These are phyloP conservation scores for Pseudoatta argentina DNA, from an alignment of 1,140 invertebrate species.

Conservation along the genomic window DNA sequence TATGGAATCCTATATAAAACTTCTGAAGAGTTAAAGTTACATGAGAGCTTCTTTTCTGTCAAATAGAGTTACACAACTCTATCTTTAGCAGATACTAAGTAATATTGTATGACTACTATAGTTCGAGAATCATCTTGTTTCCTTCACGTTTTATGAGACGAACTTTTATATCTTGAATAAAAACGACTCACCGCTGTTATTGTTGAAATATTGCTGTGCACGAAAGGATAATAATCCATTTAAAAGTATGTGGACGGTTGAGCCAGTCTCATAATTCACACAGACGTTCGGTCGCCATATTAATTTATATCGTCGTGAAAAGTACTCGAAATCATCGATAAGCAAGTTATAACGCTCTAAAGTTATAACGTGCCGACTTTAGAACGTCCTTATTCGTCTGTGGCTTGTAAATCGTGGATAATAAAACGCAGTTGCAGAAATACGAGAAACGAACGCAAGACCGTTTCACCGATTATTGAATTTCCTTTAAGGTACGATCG, in stretches of 20 bases:
- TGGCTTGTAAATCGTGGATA: slow-evolving; percentile 38
- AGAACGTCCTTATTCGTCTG: neutral
- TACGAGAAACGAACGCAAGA: neutral
- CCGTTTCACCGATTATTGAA: slow-evolving; percentile 39
- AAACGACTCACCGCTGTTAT: slow-evolving; percentile 18
- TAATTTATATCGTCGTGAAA: slow-evolving; percentile 41
- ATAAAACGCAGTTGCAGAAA: slow-evolving; percentile 17
- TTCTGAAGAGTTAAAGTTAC: slow-evolving; percentile 26
- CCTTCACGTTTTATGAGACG: neutral
- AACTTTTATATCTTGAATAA: slow-evolving; percentile 38
- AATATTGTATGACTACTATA: neutral
- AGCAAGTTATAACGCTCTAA: slow-evolving; percentile 13
- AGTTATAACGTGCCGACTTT: slow-evolving; percentile 12
- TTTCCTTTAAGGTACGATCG: slow-evolving; percentile 13
- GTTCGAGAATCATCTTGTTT: slow-evolving; percentile 15
- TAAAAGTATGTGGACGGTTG: neutral
- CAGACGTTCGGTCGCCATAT: slow-evolving; percentile 1
- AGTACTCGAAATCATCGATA: neutral
- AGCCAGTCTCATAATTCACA: neutral
- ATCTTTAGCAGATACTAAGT: slow-evolving; percentile 23
- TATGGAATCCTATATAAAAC: neutral
- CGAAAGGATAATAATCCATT: slow-evolving; percentile 18
- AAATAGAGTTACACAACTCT: slow-evolving; percentile 20
- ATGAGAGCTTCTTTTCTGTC: slow-evolving; percentile 26
- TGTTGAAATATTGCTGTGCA: neutral